Evolutionary conservation across 1,140 invertebrate genomes (phyloP).

Genomic region (Pogonognathellus flavescens): DNA sequence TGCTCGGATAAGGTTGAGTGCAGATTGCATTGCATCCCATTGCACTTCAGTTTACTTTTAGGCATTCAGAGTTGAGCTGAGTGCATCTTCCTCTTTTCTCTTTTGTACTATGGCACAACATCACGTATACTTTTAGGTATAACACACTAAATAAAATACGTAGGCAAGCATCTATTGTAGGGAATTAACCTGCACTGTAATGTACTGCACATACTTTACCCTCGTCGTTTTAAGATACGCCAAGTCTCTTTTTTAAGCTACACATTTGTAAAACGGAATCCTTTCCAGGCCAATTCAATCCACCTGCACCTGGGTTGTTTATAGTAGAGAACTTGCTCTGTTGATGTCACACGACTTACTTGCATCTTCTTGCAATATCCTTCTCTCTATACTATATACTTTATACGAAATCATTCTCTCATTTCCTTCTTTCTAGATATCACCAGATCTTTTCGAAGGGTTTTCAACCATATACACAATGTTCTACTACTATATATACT

Average conservation of each 20-base stretch:
- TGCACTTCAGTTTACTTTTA: constrained; percentile 27
- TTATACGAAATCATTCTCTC: no score
- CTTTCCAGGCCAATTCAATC: constrained; percentile 24
- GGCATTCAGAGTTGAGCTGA: background rate
- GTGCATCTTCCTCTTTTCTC: constrained; percentile 21
- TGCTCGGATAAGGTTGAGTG: constrained; percentile 25
- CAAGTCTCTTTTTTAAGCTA: no score
- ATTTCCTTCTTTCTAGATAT: no score
- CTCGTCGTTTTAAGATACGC: no score
- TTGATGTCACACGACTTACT: no score
- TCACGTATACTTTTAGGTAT: background rate
- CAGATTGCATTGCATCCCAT: constrained; percentile 35
- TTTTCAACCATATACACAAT: no score
- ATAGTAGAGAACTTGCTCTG: background rate
- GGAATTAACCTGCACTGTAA: constrained; percentile 25
- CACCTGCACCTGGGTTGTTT: constrained; percentile 25
- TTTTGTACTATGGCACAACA: background rate
- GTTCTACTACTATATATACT: no score
- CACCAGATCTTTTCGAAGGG: no score
- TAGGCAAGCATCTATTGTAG: background rate
- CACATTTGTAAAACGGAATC: no score
- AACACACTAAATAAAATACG: background rate
- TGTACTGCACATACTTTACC: background rate
- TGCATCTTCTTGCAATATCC: no score
- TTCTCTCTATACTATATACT: no score